Evolutionary conservation across 2,888 invertebrate genomes (phyloP), one percentile per base, ranked within the genome.

Genomic region (Alloscopus bannaensis): DNA sequence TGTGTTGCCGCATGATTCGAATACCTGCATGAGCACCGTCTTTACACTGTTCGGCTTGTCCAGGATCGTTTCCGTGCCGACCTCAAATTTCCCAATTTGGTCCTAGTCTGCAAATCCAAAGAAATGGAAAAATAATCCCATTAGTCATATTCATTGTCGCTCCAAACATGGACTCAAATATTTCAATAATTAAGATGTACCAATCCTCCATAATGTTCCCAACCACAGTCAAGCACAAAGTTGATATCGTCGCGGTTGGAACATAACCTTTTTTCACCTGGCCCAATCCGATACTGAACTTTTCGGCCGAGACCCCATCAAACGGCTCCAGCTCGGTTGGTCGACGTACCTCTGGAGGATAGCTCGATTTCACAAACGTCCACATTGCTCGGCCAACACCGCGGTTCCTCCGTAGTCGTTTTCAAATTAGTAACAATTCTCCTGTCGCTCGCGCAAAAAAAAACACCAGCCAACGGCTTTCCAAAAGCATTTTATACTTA

Each of bases 41-140:
- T 99, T 99, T 0, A 99, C 97, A 88, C 97, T 97, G 90, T 99
- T 99, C 85, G 98, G 98, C 90, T 99, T 99, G 89, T 99, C 99
- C 78, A 99, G 92, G 70, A 99, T 93, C 0, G 99, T 99, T 89
- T 99, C 99, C 0, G 99, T 99, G 69, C 99, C 99, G 28, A 99
- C 99, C 89, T 98, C 98, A 70, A 99, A 89, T 18, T 95, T 92
- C 0, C 99, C 99, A 86, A 99, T 94, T 80, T 95, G 93, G 83
- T 91, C 90, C 60, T 93, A 90, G 4, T 83, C 88, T 88, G 20
- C 45, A 68, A 60, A 50, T 4, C 24, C 50, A n/a, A 71, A 70
- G 1, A 13, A 8, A 36, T 36, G 13, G 13, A 36, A 36, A 36
- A 36, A 36, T n/a, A n/a, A n/a, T n/a, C 36, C 36, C 36, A 36